These are phyloP conservation scores for Oscheius sp. DNA, from an alignment of 2,888 invertebrate genomes.

Conservation along the genomic window DNA sequence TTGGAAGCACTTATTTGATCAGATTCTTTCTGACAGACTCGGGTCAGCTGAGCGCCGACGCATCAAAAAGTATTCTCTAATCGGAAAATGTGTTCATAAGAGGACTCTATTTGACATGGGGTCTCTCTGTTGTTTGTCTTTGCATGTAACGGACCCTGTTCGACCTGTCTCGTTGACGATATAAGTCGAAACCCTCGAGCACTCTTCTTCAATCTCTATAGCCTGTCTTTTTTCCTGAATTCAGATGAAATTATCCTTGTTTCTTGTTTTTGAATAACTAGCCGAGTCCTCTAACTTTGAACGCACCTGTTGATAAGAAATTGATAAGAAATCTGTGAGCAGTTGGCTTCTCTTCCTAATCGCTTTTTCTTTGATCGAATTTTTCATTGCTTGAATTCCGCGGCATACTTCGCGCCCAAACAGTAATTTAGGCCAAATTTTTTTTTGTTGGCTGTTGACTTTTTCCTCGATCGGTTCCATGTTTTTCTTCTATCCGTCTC, in stretches of 20 bases:
- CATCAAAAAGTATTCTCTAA: too few species aligned
- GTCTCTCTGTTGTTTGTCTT: slow-evolving; percentile 7
- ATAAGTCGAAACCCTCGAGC: slow-evolving; percentile 6
- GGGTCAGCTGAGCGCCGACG: slow-evolving; percentile 1
- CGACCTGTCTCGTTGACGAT: slow-evolving; percentile 15
- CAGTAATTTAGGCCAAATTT: too few species aligned
- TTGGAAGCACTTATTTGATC: slow-evolving; percentile 10
- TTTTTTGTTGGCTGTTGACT: too few species aligned
- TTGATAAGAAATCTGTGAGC: not conserved
- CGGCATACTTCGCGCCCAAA: too few species aligned
- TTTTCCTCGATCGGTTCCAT: too few species aligned
- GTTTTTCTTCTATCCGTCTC: too few species aligned
- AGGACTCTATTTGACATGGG: not conserved
- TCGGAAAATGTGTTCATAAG: too few species aligned
- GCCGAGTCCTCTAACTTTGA: not conserved
- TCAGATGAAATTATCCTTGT: too few species aligned
- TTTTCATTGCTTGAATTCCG: too few species aligned
- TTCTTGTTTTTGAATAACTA: too few species aligned
- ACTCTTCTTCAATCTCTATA: not conserved
- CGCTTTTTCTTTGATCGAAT: not conserved
- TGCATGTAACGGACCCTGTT: slow-evolving; percentile 16
- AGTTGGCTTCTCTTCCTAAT: not conserved
- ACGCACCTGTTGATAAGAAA: not conserved
- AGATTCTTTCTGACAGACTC: not conserved
- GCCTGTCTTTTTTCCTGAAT: too few species aligned